Percentiles rank a stretch among this genome's conserved stretches.
phyloP scores from a whole-genome alignment of 2,888 invertebrate genomes.

The Protodeltote pygarga region DNA sequence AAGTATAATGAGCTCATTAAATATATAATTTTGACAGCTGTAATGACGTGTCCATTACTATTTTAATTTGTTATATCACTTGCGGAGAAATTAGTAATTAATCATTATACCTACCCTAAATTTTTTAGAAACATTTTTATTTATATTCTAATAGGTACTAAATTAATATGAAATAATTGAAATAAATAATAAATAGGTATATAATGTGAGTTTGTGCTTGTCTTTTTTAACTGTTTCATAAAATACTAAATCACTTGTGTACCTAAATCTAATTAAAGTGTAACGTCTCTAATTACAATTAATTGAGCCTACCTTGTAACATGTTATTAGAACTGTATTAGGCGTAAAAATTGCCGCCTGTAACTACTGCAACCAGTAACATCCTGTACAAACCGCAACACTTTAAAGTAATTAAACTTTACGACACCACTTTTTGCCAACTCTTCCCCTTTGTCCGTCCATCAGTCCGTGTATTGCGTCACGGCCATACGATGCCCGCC shows the following conservation, averaged over 20 bases:
- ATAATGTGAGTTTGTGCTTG: no score
- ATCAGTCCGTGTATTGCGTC: constrained; percentile 54
- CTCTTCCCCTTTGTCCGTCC: constrained; percentile 62
- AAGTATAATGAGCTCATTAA: constrained; percentile 37
- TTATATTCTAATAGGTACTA: no score
- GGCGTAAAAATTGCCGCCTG: not conserved
- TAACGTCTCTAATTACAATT: no score
- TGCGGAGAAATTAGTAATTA: constrained; percentile 7
- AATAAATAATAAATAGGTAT: no score
- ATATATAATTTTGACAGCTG: constrained; percentile 35
- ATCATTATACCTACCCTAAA: not conserved
- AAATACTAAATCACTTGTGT: no score
- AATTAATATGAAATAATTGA: no score
- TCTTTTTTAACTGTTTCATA: no score
- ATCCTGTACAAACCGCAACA: constrained; percentile 59
- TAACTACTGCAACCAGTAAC: constrained; percentile 37
- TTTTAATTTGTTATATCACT: constrained; percentile 22
- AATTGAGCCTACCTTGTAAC: no score
- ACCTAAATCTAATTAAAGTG: no score
- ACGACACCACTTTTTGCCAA: constrained; percentile 68
- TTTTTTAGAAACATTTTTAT: no score
- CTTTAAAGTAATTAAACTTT: constrained; percentile 60
- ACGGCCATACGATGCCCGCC: constrained; percentile 47
- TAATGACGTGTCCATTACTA: constrained; percentile 27
- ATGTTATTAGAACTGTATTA: constrained; percentile 4